These are phyloP conservation scores for Nomada flava DNA, from an alignment of 2,888 invertebrate genomes.

Conservation along the genomic window DNA sequence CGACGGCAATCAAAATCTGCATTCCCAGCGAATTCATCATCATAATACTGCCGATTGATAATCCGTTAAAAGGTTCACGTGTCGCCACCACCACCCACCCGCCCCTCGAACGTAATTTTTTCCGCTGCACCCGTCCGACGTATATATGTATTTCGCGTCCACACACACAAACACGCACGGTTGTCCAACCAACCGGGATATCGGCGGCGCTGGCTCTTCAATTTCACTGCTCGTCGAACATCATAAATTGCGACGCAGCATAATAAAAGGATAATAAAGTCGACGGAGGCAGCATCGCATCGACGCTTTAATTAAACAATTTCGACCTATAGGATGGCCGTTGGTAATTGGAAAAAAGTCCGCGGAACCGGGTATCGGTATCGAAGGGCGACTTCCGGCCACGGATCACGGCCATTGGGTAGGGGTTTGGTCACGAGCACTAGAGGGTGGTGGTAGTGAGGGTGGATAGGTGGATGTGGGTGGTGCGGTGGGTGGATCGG, in stretches of 20 bases:
- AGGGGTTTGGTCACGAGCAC: constrained; percentile 27
- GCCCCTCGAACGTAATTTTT: constrained; percentile 38
- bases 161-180: background rate
- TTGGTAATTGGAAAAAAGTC: constrained; percentile 71
- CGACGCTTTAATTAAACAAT: constrained; percentile 70
- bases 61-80: constrained; percentile 48
- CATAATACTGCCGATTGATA: constrained; percentile 58
- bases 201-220: constrained; percentile 26
- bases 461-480: constrained; percentile 34
- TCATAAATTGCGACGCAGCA: constrained; percentile 54
- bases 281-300: constrained; percentile 36
- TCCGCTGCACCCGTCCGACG: background rate
- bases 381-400: constrained; percentile 66
- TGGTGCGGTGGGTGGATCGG: constrained; percentile 39
- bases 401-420: constrained; percentile 32
- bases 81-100: background rate
- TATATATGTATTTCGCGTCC: background rate
- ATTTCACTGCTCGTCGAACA: constrained; percentile 34
- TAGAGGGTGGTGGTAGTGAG: constrained; percentile 11
- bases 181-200: background rate
- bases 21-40: constrained; percentile 55
- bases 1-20: constrained; percentile 55
- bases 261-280: constrained; percentile 62
- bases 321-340: constrained; percentile 56
- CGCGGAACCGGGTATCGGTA: constrained; percentile 62